phyloP scores from a whole-genome alignment of 2,888 invertebrate genomes.

The Melanostoma scalare region DNA sequence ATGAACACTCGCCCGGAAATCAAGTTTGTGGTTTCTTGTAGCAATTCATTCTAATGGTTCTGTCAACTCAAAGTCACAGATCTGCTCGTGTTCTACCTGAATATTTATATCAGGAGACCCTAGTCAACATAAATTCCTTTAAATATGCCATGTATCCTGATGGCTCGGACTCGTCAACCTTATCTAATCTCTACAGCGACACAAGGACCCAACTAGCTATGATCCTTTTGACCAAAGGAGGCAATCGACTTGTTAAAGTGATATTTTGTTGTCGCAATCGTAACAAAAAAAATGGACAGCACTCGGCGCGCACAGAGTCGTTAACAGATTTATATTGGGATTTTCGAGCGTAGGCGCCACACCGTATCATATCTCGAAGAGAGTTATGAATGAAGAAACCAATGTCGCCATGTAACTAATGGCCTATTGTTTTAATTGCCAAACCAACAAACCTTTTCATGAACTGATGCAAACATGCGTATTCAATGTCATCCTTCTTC shows the following conservation, averaged over 20 bases:
- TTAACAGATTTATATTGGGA: conserved; percentile 71
- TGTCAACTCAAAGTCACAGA: conserved; percentile 25
- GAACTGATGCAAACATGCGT: conserved; percentile 63
- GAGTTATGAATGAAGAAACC: conserved; percentile 69
- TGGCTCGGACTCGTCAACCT: conserved; percentile 63
- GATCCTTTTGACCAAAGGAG: conserved; percentile 62
- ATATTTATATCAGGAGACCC: conserved; percentile 51
- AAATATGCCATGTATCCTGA: conserved; percentile 68
- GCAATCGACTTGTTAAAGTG: conserved; percentile 54
- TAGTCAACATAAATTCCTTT: conserved; percentile 64
- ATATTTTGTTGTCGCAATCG: conserved; percentile 52
- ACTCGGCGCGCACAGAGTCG: conserved; percentile 51
- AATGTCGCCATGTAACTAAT: conserved; percentile 68
- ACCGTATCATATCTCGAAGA: conserved; percentile 61
- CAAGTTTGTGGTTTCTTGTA: conserved; percentile 54
- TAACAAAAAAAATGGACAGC: conserved; percentile 41
- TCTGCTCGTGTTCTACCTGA: conserved; percentile 55
- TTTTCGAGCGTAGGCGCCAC: conserved; percentile 67
- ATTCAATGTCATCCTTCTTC: conserved; percentile 58
- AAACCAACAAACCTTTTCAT: conserved; percentile 64
- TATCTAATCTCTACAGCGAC: conserved; percentile 70
- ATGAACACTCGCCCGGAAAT: background rate
- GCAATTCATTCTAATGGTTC: conserved; percentile 41
- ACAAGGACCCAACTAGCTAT: conserved; percentile 56
- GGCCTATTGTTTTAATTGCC: conserved; percentile 71